Percentiles rank a stretch among this genome's conserved stretches.
Evolutionary conservation across 2,888 invertebrate genomes (phyloP).

Genomic region (Suillia variegata): DNA sequence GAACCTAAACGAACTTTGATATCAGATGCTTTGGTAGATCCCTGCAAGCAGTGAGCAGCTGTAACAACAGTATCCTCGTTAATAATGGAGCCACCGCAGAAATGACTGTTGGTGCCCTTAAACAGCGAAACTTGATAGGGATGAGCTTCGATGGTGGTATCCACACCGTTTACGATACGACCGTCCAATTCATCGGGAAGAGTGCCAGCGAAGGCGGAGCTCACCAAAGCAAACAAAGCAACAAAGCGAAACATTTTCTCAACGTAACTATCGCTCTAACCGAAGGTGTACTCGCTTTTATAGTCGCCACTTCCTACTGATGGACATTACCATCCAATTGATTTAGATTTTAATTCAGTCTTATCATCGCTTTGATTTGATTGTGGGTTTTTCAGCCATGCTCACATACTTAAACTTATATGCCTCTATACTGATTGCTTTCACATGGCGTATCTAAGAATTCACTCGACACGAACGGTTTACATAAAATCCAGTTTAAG

Average conservation of each 20-base stretch:
- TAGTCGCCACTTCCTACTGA: no score
- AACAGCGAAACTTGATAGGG: slow-evolving; percentile 62
- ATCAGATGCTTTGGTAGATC: slow-evolving; percentile 13
- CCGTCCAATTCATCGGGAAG: slow-evolving; percentile 35
- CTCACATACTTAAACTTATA: no score
- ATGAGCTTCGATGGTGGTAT: slow-evolving; percentile 54
- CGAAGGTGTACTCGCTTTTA: slow-evolving; percentile 58
- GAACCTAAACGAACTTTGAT: slow-evolving; percentile 57
- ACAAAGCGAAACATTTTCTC: slow-evolving; percentile 32
- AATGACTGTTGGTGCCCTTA: slow-evolving; percentile 43
- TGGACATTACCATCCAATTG: no score
- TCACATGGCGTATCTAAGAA: no score
- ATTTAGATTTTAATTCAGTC: no score
- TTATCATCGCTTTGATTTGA: no score
- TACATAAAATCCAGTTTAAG: no score
- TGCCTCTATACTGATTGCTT: no score
- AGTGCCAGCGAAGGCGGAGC: slow-evolving; percentile 30
- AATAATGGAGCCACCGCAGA: slow-evolving; percentile 61
- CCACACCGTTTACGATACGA: slow-evolving; percentile 62
- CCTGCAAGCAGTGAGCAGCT: slow-evolving; percentile 58
- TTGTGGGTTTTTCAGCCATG: no score
- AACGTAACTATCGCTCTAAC: slow-evolving; percentile 16
- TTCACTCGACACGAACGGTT: no score
- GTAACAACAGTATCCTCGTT: slow-evolving; percentile 51
- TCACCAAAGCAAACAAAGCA: slow-evolving; percentile 30